Conservation (phyloP, 2,797 vertebrate genomes). For the Zalophus californianus region DNA sequence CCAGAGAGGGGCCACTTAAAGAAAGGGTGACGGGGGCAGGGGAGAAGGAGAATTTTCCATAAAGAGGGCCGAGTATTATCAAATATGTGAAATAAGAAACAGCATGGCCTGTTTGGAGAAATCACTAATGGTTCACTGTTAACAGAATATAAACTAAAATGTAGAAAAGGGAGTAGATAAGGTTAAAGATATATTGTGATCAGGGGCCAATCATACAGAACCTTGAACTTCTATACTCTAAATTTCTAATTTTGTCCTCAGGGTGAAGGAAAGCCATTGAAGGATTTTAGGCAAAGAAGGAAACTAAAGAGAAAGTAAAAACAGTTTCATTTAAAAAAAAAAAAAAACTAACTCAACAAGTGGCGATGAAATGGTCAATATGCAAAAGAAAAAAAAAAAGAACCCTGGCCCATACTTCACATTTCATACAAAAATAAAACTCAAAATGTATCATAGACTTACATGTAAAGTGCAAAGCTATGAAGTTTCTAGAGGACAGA, state of each 20-base stretch:
- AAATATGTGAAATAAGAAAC: not conserved
- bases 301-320: not conserved
- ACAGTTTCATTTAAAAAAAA: not conserved
- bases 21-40: not conserved
- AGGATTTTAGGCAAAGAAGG: constrained; percentile 10
- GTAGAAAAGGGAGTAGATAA: not conserved
- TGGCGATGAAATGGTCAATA: not conserved
- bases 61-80: not conserved
- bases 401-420: not conserved
- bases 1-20: too few species aligned
- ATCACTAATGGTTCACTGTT: not conserved
- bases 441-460: not conserved
- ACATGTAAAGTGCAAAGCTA: not conserved
- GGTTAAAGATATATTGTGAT: not conserved
- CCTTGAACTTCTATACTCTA: not conserved
- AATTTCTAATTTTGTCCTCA: not conserved
- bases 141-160: not conserved
- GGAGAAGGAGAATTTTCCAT: not conserved
- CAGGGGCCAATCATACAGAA: not conserved
- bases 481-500: not conserved
- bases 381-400: not conserved
- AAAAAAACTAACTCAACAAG: not conserved
- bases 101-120: not conserved
- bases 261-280: not conserved
- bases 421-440: constrained; percentile 15